phyloP scores from a whole-genome alignment of 1,140 invertebrate genomes.

The Hirudo medicinalis region DNA sequence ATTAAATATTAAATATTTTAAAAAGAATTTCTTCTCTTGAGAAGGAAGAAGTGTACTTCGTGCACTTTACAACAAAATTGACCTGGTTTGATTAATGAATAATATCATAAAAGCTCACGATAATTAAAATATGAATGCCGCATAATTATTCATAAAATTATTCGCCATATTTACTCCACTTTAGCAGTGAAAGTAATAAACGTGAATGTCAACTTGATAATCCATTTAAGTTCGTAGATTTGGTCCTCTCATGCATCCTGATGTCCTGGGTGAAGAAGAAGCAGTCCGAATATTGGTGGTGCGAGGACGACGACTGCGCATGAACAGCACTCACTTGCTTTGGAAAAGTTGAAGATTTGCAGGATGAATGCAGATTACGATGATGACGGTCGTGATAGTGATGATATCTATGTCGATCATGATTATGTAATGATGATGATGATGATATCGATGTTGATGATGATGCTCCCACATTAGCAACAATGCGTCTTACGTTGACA shows the following conservation, averaged over 20 bases:
- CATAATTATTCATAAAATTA: too few species aligned
- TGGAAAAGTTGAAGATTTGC: too few species aligned
- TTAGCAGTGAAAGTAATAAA: too few species aligned
- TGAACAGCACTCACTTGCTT: not conserved
- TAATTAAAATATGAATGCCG: too few species aligned
- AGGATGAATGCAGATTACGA: conserved; percentile 12
- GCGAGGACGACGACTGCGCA: conserved; percentile 12
- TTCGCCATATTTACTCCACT: too few species aligned
- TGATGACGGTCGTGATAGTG: conserved; percentile 17
- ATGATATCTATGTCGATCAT: conserved; percentile 14
- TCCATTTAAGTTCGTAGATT: conserved; percentile 11
- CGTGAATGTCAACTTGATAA: too few species aligned
- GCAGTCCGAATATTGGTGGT: conserved; percentile 17
- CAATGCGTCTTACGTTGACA: not conserved
- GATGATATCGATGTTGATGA: conserved; percentile 14
- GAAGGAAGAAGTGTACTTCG: too few species aligned
- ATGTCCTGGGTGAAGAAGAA: conserved; percentile 13
- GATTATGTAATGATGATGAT: conserved; percentile 17
- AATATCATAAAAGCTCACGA: too few species aligned
- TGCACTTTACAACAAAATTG: too few species aligned
- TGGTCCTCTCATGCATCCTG: conserved; percentile 14
- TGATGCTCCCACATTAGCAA: conserved; percentile 5
- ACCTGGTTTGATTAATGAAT: too few species aligned
- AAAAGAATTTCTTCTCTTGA: too few species aligned
- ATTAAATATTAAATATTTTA: too few species aligned